phyloP scores from a whole-genome alignment of 2,888 invertebrate genomes.

The Alloplasta piceator region DNA sequence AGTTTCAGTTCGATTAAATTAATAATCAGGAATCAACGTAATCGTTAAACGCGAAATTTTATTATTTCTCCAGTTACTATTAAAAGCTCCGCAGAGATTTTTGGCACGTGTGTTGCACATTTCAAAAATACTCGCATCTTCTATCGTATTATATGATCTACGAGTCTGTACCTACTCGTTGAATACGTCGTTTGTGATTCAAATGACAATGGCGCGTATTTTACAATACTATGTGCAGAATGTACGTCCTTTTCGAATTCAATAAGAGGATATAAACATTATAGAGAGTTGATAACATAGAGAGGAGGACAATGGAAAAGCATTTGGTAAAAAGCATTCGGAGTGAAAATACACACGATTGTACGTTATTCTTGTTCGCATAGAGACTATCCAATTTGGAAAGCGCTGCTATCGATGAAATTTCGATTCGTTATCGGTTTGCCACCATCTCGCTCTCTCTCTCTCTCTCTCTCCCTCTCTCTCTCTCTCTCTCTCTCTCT shows the following conservation, averaged over 20 bases:
- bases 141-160: constrained; percentile 30
- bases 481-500: constrained; percentile 3
- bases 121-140: not conserved
- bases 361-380: constrained; percentile 4
- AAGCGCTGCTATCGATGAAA: constrained; percentile 71
- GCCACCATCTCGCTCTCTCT: constrained; percentile 35
- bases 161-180: not conserved
- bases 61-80: not conserved
- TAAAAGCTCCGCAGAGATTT: not conserved
- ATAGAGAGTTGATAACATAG: constrained; percentile 30
- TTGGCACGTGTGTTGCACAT: not conserved
- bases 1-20: not conserved
- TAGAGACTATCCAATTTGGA: constrained; percentile 58
- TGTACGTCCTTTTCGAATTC: not conserved
- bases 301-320: constrained; percentile 46
- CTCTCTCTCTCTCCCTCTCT: not conserved
- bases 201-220: too few relatives aligned
- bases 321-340: constrained; percentile 36
- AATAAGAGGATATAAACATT: not conserved
- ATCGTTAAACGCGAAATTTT: not conserved
- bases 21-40: not conserved
- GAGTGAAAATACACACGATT: constrained; percentile 15
- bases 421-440: constrained; percentile 73
- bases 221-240: too few relatives aligned
- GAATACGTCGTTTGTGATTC: not conserved